Conservation (phyloP, 1,140 invertebrate genomes). For the Drosophila lacertosa region DNA sequence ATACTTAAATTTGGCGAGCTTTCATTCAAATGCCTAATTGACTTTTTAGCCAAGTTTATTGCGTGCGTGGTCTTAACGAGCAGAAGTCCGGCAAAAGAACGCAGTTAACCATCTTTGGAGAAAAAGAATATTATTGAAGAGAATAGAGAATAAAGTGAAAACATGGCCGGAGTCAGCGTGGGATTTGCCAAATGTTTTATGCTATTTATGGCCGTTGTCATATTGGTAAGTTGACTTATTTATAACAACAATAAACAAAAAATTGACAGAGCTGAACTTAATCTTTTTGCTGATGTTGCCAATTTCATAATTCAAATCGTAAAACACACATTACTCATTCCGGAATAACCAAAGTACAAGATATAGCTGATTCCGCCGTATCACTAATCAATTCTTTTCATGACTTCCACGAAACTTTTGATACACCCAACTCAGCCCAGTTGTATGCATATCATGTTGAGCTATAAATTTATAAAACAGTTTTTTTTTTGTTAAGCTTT, state of each 20-base stretch:
- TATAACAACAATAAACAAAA: not conserved
- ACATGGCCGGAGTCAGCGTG: constrained; percentile 64
- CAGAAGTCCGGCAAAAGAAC: constrained; percentile 42
- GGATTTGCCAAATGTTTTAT: constrained; percentile 82
- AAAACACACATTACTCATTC: constrained; percentile 7
- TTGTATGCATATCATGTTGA: not conserved
- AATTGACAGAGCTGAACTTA: not conserved
- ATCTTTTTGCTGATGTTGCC: not conserved
- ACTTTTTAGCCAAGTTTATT: constrained; percentile 55
- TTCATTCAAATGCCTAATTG: constrained; percentile 70
- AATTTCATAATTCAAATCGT: not conserved
- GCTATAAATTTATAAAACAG: not conserved
- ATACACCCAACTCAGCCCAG: no score
- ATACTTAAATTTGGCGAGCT: constrained; percentile 38
- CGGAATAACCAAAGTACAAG: not conserved
- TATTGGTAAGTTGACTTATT: constrained; percentile 64
- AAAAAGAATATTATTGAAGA: constrained; percentile 1
- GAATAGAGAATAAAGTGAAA: not conserved
- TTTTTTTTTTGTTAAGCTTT: not conserved
- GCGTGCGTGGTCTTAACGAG: constrained; percentile 57
- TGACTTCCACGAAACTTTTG: not conserved
- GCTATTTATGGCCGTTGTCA: constrained; percentile 77
- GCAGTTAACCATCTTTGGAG: constrained; percentile 29
- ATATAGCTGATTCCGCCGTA: not conserved
- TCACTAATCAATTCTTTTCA: not conserved